Evolutionary conservation across 2,113 vertebrate genomes (phyloP).

Genomic region (Anhinga rufa): DNA sequence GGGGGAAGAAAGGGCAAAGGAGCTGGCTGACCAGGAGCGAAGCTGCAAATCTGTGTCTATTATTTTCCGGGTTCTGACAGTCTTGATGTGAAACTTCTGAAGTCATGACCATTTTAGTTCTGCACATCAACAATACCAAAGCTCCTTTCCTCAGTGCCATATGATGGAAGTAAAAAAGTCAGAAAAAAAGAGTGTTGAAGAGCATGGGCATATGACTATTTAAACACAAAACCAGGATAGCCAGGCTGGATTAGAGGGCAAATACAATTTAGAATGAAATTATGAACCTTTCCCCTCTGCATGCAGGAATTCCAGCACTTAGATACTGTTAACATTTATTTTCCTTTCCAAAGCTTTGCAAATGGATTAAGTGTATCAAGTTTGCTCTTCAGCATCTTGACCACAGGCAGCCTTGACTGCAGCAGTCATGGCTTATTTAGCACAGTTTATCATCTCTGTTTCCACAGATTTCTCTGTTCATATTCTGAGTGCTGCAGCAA

Average conservation of each 20-base stretch:
- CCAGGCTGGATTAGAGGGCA: background rate
- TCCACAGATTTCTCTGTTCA: background rate
- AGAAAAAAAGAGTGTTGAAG: background rate
- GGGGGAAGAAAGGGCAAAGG: rapidly evolving
- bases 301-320: background rate
- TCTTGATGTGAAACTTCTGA: background rate
- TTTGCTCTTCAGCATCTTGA: background rate
- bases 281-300: background rate
- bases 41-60: background rate
- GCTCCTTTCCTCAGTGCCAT: background rate
- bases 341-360: background rate
- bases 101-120: background rate
- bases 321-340: background rate
- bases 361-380: background rate
- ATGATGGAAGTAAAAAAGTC: background rate
- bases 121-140: background rate
- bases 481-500: background rate
- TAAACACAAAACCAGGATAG: background rate
- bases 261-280: background rate
- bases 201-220: background rate
- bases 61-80: background rate
- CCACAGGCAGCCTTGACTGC: background rate
- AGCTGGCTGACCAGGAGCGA: rapidly evolving
- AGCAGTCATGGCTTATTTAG: background rate
- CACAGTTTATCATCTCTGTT: background rate